These are phyloP conservation scores for Adoxophyes honmai DNA, from an alignment of 1,140 invertebrate species.

Conservation along the genomic window DNA sequence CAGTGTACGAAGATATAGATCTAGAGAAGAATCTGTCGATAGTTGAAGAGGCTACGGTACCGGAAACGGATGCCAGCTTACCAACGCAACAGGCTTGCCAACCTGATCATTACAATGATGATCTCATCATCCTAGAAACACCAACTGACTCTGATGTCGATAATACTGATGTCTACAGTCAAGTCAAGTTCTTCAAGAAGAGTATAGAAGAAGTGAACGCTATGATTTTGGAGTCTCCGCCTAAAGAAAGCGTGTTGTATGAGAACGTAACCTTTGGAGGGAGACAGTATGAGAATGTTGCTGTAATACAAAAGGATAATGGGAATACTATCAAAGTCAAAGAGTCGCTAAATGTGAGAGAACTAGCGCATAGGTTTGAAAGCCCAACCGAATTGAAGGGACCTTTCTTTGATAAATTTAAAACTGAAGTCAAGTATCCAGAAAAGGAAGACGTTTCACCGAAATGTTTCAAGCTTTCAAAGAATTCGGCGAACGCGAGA, in stretches of 20 bases:
- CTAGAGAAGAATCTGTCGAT: conserved; percentile 68
- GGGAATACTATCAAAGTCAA: conserved; percentile 52
- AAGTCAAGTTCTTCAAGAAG: conserved; percentile 85
- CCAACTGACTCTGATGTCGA: conserved; percentile 47
- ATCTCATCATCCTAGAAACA: conserved; percentile 65
- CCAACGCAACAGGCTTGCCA: conserved; percentile 77
- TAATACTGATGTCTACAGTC: conserved; percentile 81
- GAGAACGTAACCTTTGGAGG: conserved; percentile 58
- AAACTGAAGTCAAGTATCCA: conserved; percentile 56
- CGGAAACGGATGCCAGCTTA: conserved; percentile 72
- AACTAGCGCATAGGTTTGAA: conserved; percentile 79
- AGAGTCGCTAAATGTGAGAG: conserved; percentile 71
- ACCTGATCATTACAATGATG: conserved; percentile 56
- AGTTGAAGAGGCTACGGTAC: conserved; percentile 72
- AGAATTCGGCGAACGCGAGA: conserved; percentile 81
- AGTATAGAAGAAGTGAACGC: conserved; percentile 87
- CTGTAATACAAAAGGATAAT: conserved; percentile 43
- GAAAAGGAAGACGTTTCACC: conserved; percentile 52
- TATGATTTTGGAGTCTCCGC: conserved; percentile 74
- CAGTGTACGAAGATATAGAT: conserved; percentile 77
- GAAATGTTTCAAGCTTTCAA: conserved; percentile 70
- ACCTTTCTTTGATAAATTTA: conserved; percentile 70
- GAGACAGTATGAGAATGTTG: conserved; percentile 24
- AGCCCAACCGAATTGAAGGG: conserved; percentile 75
- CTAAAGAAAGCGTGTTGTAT: conserved; percentile 48